Evolutionary conservation across 2,113 vertebrate genomes (phyloP).

Genomic region (Pelobates fuscus): DNA sequence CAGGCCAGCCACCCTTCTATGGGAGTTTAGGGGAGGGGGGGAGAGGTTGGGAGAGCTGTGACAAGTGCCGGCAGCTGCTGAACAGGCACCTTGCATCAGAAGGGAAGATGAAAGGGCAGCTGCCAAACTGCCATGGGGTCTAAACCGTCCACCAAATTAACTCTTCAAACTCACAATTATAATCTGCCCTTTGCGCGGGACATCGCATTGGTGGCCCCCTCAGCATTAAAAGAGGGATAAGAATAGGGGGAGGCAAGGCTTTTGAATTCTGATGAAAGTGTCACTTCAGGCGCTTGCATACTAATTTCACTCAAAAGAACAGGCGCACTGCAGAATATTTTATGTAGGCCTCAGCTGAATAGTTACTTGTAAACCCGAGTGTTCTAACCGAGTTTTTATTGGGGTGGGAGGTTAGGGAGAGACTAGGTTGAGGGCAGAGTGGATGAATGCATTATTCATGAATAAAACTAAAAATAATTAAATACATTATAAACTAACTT

Average conservation of each 20-base stretch:
- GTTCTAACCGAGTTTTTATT: background rate
- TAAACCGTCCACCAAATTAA: conserved; percentile 52
- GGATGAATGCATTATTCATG: no score
- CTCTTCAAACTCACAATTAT: conserved; percentile 48
- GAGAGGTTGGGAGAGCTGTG: conserved; percentile 31
- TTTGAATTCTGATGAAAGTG: conserved; percentile 15
- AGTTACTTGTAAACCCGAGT: background rate
- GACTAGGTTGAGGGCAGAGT: no score
- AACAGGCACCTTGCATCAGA: conserved; percentile 52
- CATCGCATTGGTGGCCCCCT: conserved; percentile 34
- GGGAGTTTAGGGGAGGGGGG: no score
- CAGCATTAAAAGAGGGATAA: conserved; percentile 35
- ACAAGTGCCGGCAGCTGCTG: conserved; percentile 56
- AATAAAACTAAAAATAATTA: no score
- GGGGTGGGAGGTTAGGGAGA: no score
- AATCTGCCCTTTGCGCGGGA: conserved; percentile 46
- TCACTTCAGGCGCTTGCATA: conserved; percentile 42
- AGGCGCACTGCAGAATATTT: background rate
- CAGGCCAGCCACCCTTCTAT: conserved; percentile 54
- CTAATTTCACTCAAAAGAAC: conserved; percentile 42
- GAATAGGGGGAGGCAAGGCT: background rate
- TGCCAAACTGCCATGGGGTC: conserved; percentile 53
- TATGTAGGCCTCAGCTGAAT: background rate
- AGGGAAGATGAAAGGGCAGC: conserved; percentile 56
- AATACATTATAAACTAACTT: no score